Base-by-base conservation (phyloP, 1,140 invertebrate genomes). In the Bombus affinis region DNA sequence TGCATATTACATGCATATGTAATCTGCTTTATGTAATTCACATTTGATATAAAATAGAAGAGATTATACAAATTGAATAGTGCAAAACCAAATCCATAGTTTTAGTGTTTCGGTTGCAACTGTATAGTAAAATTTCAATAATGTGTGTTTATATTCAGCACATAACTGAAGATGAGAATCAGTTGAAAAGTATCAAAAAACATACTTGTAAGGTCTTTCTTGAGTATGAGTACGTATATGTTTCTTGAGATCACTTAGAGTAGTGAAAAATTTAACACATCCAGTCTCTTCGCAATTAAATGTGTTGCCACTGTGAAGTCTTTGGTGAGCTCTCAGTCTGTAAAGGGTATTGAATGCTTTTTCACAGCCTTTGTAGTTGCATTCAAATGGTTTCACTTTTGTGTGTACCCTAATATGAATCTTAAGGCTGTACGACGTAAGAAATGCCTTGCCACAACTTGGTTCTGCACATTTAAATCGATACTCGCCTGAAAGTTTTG, bases 271-370 rank as follows among this genome's bases (percentile, higher is more conserved):
- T 95, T 99, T 99, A 72, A 97, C 96, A 92, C 98, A 99, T 83
- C 97, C 97, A 90, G 96, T 96, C 84, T 97, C 96, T 92, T 97
- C 96, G 95, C 98, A 99, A 94, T 99, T 98, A 94, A 99, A 99
- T n/a, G 98, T 99, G 92, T 99, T 97, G 22, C 98, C 98, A 93
- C 97, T 99, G 95, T 99, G 98, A 85, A 99, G 95, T 91, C 98
- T 96, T 95, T 99, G 97, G 94, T 99, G 98, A 91, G 98, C 98
- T 95, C 98, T 97, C 92, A 99, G 96, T 96, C 98, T 98, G 95
- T 99, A 99, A 42, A 99, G 95, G 81, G 98, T 99, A 94, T 98
- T 99, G 95, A 99, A 99, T 74, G 98, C 98, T 95, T 99, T 99
- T 92, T 97, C 97, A 96, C 99, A 99, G 73, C 96, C 97, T 84